Conservation (phyloP, 23 tunicate species). For the Aplidium turbinatum region DNA sequence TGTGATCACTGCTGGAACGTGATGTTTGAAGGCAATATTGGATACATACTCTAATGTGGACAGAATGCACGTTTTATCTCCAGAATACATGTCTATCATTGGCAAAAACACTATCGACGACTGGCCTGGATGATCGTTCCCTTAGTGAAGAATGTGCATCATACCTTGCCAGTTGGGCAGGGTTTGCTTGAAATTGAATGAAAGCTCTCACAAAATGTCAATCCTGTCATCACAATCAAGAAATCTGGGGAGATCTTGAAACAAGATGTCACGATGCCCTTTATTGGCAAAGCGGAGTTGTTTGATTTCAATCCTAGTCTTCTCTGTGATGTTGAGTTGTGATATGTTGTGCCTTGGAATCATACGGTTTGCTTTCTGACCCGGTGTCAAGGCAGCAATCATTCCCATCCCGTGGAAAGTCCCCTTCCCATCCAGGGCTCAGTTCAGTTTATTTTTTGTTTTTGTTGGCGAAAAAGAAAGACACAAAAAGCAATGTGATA, state of each 20-base stretch:
- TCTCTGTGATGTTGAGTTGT: no score
- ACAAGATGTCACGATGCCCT: constrained; percentile 1
- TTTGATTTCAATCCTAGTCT: neutral
- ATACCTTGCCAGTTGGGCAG: constrained; percentile 9
- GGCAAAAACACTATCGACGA: constrained; percentile 7
- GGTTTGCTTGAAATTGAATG: constrained; percentile 1
- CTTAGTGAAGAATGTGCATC: constrained; percentile 5
- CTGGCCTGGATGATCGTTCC: constrained; percentile 7
- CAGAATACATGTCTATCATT: no score
- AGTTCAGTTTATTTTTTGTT: no score
- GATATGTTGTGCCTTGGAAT: no score
- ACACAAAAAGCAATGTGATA: no score
- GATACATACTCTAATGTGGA: constrained; percentile 4
- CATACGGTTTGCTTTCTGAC: no score
- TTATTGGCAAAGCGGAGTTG: constrained; percentile 3
- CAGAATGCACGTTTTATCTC: constrained; percentile 8
- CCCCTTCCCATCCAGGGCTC: no score
- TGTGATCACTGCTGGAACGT: constrained; percentile 5
- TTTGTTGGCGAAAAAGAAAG: no score
- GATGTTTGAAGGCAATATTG: constrained; percentile 7
- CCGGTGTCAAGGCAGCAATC: no score
- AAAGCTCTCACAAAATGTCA: constrained; percentile 1
- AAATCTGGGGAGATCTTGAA: constrained; percentile 3
- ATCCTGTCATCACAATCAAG: constrained; percentile 4
- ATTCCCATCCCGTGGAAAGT: no score